These are phyloP conservation scores for Drosophila elegans DNA, from an alignment of 1,140 invertebrate species.

Conservation along the genomic window DNA sequence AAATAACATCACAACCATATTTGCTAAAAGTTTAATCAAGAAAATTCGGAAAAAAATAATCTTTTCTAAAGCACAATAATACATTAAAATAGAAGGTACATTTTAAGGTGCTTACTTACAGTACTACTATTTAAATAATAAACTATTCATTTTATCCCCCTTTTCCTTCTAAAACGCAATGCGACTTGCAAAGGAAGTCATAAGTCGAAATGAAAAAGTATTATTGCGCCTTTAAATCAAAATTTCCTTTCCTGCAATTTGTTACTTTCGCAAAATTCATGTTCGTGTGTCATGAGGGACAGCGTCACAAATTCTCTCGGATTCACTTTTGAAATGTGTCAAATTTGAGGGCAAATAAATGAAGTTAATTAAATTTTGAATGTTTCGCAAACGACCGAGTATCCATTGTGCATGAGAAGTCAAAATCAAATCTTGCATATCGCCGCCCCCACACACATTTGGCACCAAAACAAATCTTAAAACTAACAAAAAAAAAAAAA, in stretches of 20 bases:
- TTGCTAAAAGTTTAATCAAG: too few relatives aligned
- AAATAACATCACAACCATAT: background rate
- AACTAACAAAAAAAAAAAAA: slow-evolving; percentile 18
- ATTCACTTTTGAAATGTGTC: slow-evolving; percentile 52
- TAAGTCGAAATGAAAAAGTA: background rate
- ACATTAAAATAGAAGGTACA: too few relatives aligned
- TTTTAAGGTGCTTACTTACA: too few relatives aligned
- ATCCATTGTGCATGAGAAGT: slow-evolving; percentile 29
- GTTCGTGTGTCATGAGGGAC: slow-evolving; percentile 9
- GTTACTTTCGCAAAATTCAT: background rate
- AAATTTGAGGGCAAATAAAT: slow-evolving; percentile 55
- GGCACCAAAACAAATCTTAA: slow-evolving; percentile 18
- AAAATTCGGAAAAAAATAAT: too few relatives aligned
- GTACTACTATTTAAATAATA: too few relatives aligned
- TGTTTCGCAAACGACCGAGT: slow-evolving; percentile 20
- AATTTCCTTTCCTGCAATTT: background rate
- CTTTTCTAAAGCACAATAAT: too few relatives aligned
- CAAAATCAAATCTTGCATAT: slow-evolving; percentile 78
- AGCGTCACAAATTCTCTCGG: slow-evolving; percentile 1
- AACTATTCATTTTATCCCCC: too few relatives aligned
- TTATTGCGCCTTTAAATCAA: slow-evolving; percentile 4
- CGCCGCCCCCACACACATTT: slow-evolving; percentile 58
- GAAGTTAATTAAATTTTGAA: slow-evolving; percentile 65
- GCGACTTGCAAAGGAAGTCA: background rate
- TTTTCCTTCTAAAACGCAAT: background rate